A percentile compares a stretch with the other conserved stretches of the same genome.
phyloP scores from a whole-genome alignment of 2,888 invertebrate genomes.

The Tromatobia lineatoria region DNA sequence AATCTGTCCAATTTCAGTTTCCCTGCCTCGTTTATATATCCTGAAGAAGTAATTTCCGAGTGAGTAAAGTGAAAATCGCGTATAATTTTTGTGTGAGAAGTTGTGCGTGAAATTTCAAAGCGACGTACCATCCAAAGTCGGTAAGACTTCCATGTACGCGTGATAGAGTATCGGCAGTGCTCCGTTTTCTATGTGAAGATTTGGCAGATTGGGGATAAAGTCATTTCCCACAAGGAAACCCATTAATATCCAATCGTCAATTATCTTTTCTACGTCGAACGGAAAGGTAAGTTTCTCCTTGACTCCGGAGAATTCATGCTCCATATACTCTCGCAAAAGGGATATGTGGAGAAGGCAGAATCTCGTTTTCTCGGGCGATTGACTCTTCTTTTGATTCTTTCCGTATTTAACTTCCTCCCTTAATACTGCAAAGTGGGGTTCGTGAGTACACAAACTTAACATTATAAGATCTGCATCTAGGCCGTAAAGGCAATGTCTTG shows the following conservation, averaged over 20 bases:
- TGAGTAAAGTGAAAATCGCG: slow-evolving; percentile 16
- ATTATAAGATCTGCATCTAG: slow-evolving; percentile 99
- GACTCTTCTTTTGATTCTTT: slow-evolving; percentile 87
- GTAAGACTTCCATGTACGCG: slow-evolving; percentile 95
- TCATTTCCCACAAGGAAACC: slow-evolving; percentile 99
- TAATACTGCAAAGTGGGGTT: slow-evolving; percentile 97
- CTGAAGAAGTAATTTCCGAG: slow-evolving; percentile 85
- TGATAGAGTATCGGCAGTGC: slow-evolving; percentile 95
- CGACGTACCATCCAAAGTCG: slow-evolving; percentile 91
- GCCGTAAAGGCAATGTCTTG: slow-evolving; percentile 98
- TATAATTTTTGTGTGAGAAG: not conserved
- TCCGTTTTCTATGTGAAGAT: slow-evolving; percentile 96
- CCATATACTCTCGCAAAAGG: slow-evolving; percentile 96
- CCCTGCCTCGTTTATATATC: slow-evolving; percentile 97
- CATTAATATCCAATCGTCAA: slow-evolving; percentile 99
- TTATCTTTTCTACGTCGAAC: slow-evolving; percentile 95
- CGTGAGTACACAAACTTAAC: slow-evolving; percentile 97
- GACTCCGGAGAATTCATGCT: slow-evolving; percentile 94
- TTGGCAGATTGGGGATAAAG: slow-evolving; percentile 98
- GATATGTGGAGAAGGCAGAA: slow-evolving; percentile 97
- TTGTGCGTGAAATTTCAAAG: slow-evolving; percentile 43
- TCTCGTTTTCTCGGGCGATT: slow-evolving; percentile 95
- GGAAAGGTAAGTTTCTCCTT: slow-evolving; percentile 90
- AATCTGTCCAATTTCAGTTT: slow-evolving; percentile 93
- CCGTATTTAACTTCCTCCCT: slow-evolving; percentile 97